Conservation (phyloP, 1,140 invertebrate species). For the Drosophila ananassae region DNA sequence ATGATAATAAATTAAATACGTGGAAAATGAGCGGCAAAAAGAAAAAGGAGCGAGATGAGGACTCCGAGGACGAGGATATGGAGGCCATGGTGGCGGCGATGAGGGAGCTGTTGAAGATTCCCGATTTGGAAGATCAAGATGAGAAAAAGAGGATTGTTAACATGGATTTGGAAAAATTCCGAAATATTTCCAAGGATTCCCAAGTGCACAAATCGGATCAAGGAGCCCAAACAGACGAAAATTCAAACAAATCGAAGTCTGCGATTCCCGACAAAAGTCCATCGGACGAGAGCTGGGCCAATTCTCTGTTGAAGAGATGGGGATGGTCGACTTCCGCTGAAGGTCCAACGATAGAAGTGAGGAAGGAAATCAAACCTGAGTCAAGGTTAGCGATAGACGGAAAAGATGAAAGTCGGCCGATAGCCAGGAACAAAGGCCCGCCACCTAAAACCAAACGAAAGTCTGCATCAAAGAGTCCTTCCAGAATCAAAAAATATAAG, state of each 20-base stretch:
- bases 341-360: not conserved
- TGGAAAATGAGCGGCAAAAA: constrained; percentile 10
- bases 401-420: not conserved
- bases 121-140: constrained; percentile 16
- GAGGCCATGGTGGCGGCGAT: constrained; percentile 45
- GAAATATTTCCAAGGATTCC: not conserved
- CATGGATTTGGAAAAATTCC: not conserved
- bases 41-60: not conserved
- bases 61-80: constrained; percentile 35
- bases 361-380: not conserved
- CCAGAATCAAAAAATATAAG: not conserved
- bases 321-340: not conserved
- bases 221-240: not conserved
- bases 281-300: not conserved
- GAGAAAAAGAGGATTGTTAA: not conserved
- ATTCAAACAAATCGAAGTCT: not conserved
- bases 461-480: not conserved
- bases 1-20: not conserved
- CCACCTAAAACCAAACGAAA: not conserved
- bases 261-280: not conserved
- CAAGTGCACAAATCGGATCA: not conserved
- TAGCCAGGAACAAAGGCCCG: not conserved
- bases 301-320: not conserved
- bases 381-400: not conserved
- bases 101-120: constrained; percentile 43